These are phyloP conservation scores for Synanthedon tipuliformis DNA, from an alignment of 2,888 invertebrate species.

Conservation along the genomic window DNA sequence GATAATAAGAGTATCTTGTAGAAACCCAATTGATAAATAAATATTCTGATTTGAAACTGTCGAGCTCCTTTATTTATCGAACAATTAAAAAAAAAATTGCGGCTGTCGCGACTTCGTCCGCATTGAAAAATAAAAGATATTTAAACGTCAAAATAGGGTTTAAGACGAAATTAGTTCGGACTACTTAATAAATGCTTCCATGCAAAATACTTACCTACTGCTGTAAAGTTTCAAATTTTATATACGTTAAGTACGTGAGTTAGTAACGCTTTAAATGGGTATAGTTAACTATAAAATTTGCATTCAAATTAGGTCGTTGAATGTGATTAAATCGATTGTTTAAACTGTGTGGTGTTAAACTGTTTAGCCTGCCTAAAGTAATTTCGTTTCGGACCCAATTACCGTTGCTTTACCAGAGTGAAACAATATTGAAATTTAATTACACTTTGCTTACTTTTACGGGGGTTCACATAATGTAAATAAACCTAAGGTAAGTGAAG, in stretches of 20 bases:
- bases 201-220: not conserved
- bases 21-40: too few species aligned
- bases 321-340: constrained; percentile 27
- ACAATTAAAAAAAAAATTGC: too few species aligned
- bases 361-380: constrained; percentile 24
- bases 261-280: constrained; percentile 16
- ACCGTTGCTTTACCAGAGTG: constrained; percentile 31
- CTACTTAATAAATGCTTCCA: too few species aligned
- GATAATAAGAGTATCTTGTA: too few species aligned
- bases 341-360: constrained; percentile 24
- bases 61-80: too few species aligned
- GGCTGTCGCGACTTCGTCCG: too few species aligned
- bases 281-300: constrained; percentile 36
- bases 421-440: constrained; percentile 39
- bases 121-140: too few species aligned
- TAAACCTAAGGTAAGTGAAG: not conserved
- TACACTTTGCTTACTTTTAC: constrained; percentile 8
- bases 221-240: not conserved
- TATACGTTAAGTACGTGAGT: constrained; percentile 13
- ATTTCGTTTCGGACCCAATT: constrained; percentile 31
- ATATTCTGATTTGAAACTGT: too few species aligned
- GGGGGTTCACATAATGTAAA: not conserved
- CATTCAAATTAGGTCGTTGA: constrained; percentile 38
- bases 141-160: too few species aligned
- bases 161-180: too few species aligned